Conservation (phyloP, 2,113 vertebrate genomes). For the Arizona elegans region DNA sequence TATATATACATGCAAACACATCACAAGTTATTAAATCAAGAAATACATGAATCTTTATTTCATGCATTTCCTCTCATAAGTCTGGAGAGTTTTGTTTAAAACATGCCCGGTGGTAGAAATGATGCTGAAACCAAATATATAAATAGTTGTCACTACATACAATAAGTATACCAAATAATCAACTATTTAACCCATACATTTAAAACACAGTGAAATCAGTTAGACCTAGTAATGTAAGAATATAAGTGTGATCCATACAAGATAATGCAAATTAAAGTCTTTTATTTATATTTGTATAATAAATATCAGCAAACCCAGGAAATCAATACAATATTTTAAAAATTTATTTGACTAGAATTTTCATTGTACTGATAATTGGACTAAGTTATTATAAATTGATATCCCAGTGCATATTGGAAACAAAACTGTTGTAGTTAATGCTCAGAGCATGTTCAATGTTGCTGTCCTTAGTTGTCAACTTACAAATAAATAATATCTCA, state of each 20-base stretch:
- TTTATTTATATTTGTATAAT: not conserved
- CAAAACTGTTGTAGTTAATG: slow-evolving; percentile 12
- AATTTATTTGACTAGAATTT: not conserved
- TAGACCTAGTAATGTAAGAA: not conserved
- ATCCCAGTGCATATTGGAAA: slow-evolving; percentile 34
- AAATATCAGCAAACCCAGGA: not conserved
- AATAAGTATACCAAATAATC: not conserved
- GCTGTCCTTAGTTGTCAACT: slow-evolving; percentile 35
- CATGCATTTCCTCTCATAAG: not conserved
- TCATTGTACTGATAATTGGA: not conserved
- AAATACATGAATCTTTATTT: not conserved
- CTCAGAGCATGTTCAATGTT: slow-evolving; percentile 40
- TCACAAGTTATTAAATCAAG: not conserved
- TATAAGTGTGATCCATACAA: not conserved
- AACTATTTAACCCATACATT: not conserved
- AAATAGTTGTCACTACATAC: not conserved
- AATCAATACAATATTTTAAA: not conserved
- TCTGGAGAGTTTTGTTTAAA: not conserved
- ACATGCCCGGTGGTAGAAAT: not conserved
- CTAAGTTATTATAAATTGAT: slow-evolving; percentile 23
- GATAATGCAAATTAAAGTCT: not conserved
- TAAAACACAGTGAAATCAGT: not conserved
- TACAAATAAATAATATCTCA: slow-evolving; percentile 34
- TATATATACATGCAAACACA: not conserved
- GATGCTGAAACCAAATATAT: not conserved